phyloP scores from a whole-genome alignment of 2,888 invertebrate species.

The Nomada hirtipes region DNA sequence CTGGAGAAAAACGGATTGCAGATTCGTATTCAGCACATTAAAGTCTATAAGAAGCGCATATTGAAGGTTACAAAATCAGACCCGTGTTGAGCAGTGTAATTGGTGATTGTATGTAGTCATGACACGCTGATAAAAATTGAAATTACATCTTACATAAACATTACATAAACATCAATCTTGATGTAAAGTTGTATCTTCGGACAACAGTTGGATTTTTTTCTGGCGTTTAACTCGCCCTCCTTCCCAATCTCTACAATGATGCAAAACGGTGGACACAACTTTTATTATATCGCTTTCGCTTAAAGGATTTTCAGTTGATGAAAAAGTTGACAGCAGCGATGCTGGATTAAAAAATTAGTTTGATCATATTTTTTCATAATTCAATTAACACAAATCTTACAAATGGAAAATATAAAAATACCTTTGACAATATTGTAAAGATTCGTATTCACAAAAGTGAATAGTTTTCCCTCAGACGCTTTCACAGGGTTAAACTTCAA shows the following conservation, averaged over 20 bases:
- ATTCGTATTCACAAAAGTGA: conserved; percentile 15
- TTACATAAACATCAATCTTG: conserved; percentile 4
- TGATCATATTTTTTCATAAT: conserved; percentile 3
- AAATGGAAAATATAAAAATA: conserved; percentile 3
- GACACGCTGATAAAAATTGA: too few species aligned
- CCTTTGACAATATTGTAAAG: conserved; percentile 13
- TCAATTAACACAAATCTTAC: conserved; percentile 8
- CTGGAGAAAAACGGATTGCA: too few species aligned
- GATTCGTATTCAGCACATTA: too few species aligned
- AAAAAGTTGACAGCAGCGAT: conserved; percentile 13
- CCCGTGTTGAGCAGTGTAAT: too few species aligned
- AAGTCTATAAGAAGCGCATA: too few species aligned
- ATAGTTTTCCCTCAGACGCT: neutral
- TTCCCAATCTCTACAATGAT: conserved; percentile 10
- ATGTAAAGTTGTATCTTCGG: neutral
- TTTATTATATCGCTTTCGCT: neutral
- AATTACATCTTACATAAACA: too few species aligned
- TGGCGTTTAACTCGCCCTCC: conserved; percentile 11
- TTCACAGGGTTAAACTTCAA: conserved; percentile 14
- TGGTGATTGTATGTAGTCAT: too few species aligned
- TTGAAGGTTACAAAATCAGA: too few species aligned
- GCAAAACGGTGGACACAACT: neutral
- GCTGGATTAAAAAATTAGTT: conserved; percentile 9
- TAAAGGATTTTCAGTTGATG: conserved; percentile 9
- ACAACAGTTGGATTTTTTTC: neutral